Evolutionary conservation across 2,888 invertebrate species (phyloP), one percentile per base, ranked within the genome.

Genomic region (Eudemis profundana): DNA sequence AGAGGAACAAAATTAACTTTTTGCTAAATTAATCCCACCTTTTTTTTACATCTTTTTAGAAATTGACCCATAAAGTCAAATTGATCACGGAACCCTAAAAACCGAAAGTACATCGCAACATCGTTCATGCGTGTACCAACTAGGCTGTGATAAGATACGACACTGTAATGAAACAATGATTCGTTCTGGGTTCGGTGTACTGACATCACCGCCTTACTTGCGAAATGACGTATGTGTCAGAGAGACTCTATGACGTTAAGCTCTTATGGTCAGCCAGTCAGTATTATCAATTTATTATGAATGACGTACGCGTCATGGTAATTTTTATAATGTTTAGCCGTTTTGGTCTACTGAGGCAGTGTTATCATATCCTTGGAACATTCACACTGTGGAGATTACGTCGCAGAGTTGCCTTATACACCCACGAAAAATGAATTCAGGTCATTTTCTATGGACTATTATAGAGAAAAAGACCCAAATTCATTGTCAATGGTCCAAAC

Each of bases 341-440:
- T n/a, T n/a, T n/a, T n/a, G n/a, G n/a, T n/a, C n/a, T n/a, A 10
- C 14, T 29, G 4, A 3, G 29, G 29, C 4, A 75, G 74, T 75
- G 79, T 89, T 90, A 90, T 90, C 90, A 69, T 83, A 80, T 88
- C 90, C 89, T 88, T 77, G 74, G 74, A 82, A 86, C 83, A 84
- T 73, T 79, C n/a, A n/a, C n/a, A n/a, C n/a, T n/a, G n/a, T n/a
- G n/a, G 10, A 44, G 44, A 17, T 44, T 44, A 19, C 44, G n/a
- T n/a, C n/a, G n/a, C n/a, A n/a, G n/a, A n/a, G n/a, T n/a, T n/a
- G n/a, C n/a, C n/a, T n/a, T n/a, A n/a, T n/a, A n/a, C n/a, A n/a
- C n/a, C n/a, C n/a, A n/a, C n/a, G n/a, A n/a, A n/a, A n/a, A n/a
- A n/a, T n/a, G n/a, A n/a, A n/a, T n/a, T n/a, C n/a, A n/a, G n/a